Percentiles rank a stretch among this genome's conserved stretches.
Conservation (phyloP, 37 sponge, comb jelly and placozoan species). For the Agelas oroides region DNA sequence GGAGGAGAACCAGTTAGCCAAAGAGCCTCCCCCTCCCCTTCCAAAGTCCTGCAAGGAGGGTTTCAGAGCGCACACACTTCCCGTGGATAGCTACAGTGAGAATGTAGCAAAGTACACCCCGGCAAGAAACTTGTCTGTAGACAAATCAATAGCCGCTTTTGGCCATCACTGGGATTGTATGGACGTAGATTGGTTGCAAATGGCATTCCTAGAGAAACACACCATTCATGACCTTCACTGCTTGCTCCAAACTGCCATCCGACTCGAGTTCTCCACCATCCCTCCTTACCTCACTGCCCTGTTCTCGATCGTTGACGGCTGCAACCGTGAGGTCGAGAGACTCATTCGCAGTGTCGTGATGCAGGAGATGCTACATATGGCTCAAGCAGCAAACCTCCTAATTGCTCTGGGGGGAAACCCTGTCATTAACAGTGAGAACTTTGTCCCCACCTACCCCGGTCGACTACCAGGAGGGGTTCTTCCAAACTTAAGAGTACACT, state of each 20-base stretch:
- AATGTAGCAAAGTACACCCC: too few relatives aligned
- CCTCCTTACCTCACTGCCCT: constrained; percentile 42
- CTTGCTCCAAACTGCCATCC: constrained; percentile 18
- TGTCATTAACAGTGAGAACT: constrained; percentile 4
- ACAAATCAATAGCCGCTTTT: too few relatives aligned
- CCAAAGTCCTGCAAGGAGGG: too few relatives aligned
- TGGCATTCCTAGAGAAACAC: too few relatives aligned
- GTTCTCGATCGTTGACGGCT: constrained; percentile 25
- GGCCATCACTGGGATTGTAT: too few relatives aligned
- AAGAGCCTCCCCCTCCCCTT: too few relatives aligned
- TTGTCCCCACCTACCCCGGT: constrained; percentile 21
- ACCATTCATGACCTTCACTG: too few relatives aligned
- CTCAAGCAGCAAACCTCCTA: constrained; percentile 35
- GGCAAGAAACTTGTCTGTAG: too few relatives aligned
- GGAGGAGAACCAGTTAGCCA: too few relatives aligned
- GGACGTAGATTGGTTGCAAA: too few relatives aligned
- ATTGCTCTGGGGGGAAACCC: constrained; percentile 33
- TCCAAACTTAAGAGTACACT: neutral
- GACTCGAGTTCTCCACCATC: constrained; percentile 37
- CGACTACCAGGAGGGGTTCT: constrained; percentile 38
- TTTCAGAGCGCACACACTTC: too few relatives aligned
- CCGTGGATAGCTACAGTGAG: too few relatives aligned
- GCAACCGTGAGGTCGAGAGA: constrained; percentile 16
- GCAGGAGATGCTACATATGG: constrained; percentile 56
- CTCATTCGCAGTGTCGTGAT: constrained; percentile 25